Base-by-base conservation (phyloP, 64 coral and sea anemone species). In the Montipora efflorescens region DNA sequence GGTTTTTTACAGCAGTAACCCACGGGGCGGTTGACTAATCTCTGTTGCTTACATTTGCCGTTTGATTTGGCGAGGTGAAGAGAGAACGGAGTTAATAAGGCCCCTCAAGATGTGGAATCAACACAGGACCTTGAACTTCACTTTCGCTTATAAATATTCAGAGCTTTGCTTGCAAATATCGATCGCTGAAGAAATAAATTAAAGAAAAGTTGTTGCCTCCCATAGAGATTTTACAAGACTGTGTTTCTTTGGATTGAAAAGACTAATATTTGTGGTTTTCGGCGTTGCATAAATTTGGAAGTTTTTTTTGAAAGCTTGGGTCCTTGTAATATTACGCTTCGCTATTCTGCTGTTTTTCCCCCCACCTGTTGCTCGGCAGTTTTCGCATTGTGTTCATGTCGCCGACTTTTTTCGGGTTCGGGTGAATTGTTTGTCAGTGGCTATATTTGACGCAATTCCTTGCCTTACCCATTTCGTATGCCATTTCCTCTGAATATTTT, bases 181-280 rank as follows among this genome's bases (percentile, higher is more conserved):
- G 21, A 8, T 71, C 45, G 1, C 43, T 70, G 5, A 19, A 72
- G 82, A 71, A 84, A 71, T 86, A 86, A 86, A 71, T 86, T 71
- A 22, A 86, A 86, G 82, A 50, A 86, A 72, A 8, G 52, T 25
- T 18, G 62, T n/a, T 67, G 82, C 82, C 82, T 51, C 82, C 82
- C 66, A 86, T 70, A 84, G 81, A 47, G 81, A 47, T 47, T 67
- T 12, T 83, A 44, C 13, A 67, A 50, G 18, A 45, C 61, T 86
- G 82, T 70, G 20, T 78, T 67, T 48, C 82, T 45, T 86, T 70
- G 16, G n/a, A 8, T 20, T 86, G 46, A 73, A 86, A 86, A 50
- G 82, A 49, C 62, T 62, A 86, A 86, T 86, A 72, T 72, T 86
- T 86, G 82, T 86, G 82, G 82, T 86, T 86, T 73, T 68, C 44